phyloP scores from a whole-genome alignment of 2,888 invertebrate species.

The Malacosoma neustria region DNA sequence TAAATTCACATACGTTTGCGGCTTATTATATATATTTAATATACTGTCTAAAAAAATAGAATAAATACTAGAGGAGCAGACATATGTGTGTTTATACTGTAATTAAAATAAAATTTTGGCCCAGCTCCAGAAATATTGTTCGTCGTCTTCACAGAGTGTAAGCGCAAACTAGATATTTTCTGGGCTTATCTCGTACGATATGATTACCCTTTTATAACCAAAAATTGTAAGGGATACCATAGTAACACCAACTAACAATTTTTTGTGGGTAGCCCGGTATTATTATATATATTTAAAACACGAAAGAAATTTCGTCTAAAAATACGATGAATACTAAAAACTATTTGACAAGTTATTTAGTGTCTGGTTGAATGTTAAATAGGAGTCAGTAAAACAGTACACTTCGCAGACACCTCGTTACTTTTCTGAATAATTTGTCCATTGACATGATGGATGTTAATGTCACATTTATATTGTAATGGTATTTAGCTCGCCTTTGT shows the following conservation, averaged over 20 bases:
- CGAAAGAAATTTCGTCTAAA: conserved; percentile 13
- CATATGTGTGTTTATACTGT: conserved; percentile 61
- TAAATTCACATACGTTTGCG: too few species aligned
- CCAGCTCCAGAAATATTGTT: conserved; percentile 54
- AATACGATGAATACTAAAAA: too few species aligned
- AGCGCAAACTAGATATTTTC: conserved; percentile 32
- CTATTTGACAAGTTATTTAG: conserved; percentile 19
- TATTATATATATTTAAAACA: conserved; percentile 6
- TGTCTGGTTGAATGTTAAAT: conserved; percentile 13
- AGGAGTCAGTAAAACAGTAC: conserved; percentile 23
- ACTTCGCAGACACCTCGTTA: conserved; percentile 32
- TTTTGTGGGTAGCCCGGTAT: not conserved
- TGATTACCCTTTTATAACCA: conserved; percentile 3
- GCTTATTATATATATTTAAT: too few species aligned
- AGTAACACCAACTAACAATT: too few species aligned
- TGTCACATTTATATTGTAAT: conserved; percentile 32
- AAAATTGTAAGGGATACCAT: too few species aligned
- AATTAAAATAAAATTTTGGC: conserved; percentile 72
- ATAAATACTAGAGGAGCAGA: conserved; percentile 37
- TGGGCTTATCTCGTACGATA: conserved; percentile 28
- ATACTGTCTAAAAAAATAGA: not conserved
- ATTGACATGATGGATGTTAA: conserved; percentile 44
- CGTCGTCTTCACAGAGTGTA: conserved; percentile 53
- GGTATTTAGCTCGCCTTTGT: conserved; percentile 43
- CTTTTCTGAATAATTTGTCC: conserved; percentile 41